Conservation (phyloP, 2,797 vertebrate genomes). For the Gallinago nigripennis region DNA sequence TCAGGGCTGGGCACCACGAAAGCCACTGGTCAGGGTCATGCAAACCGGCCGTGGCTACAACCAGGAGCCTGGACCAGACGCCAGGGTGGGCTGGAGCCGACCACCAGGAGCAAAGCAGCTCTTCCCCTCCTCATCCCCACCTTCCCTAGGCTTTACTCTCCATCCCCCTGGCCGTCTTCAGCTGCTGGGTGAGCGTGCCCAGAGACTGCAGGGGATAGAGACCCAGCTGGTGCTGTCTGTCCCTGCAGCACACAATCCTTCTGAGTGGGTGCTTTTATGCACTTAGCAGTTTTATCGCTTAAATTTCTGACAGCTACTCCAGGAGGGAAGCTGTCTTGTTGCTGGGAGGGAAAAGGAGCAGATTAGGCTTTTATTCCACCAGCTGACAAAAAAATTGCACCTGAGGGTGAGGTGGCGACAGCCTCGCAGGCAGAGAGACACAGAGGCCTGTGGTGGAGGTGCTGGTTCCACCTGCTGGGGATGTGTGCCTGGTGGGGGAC, state of each 20-base stretch:
- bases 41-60: background rate
- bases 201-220: background rate
- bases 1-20: background rate
- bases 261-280: background rate
- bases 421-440: background rate
- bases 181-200: background rate
- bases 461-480: background rate
- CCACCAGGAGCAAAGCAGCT: background rate
- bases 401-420: background rate
- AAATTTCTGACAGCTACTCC: background rate
- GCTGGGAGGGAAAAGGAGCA: background rate
- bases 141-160: background rate
- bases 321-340: background rate
- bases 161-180: background rate
- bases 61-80: background rate
- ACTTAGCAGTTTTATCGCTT: background rate
- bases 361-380: background rate
- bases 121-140: background rate
- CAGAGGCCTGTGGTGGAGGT: background rate
- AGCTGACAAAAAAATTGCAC: background rate
- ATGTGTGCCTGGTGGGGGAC: background rate
- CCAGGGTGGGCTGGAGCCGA: rapidly evolving
- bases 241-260: background rate
- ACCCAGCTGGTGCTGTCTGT: background rate
- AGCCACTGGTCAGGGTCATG: background rate